A percentile compares a stretch with the other conserved stretches of the same genome.
phyloP scores from a whole-genome alignment of 2,797 vertebrate species.

The Catamblyrhynchus diadema region DNA sequence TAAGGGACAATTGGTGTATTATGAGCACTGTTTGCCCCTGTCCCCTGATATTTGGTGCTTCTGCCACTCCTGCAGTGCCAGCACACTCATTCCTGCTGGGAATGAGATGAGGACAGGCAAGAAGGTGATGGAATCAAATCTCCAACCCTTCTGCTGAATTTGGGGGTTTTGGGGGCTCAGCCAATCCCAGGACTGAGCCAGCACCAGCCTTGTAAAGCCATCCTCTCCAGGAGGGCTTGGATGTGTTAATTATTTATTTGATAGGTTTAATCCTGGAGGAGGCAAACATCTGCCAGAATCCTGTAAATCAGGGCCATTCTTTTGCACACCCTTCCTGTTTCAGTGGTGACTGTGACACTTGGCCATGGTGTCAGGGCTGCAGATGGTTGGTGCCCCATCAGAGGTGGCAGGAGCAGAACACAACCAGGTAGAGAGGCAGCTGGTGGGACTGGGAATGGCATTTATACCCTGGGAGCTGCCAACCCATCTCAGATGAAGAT shows the following conservation, averaged over 20 bases:
- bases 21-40: not conserved
- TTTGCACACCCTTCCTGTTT: not conserved
- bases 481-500: not conserved
- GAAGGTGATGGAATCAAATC: not conserved
- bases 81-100: fast-evolving
- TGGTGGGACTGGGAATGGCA: not conserved
- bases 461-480: not conserved
- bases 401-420: not conserved
- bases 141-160: not conserved
- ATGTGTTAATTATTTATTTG: not conserved
- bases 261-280: not conserved
- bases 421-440: not conserved
- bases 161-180: not conserved
- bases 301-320: not conserved
- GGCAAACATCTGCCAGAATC: not conserved
- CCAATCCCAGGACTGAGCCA: not conserved
- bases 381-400: not conserved
- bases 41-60: not conserved
- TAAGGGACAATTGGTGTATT: not conserved
- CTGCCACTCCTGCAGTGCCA: fast-evolving
- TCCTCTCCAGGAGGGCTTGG: not conserved
- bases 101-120: not conserved
- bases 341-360: not conserved
- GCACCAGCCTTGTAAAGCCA: not conserved
- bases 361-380: not conserved